Percentiles rank a stretch among this genome's conserved stretches.
Conservation (phyloP, 2,888 invertebrate species). For the Lypha dubia region DNA sequence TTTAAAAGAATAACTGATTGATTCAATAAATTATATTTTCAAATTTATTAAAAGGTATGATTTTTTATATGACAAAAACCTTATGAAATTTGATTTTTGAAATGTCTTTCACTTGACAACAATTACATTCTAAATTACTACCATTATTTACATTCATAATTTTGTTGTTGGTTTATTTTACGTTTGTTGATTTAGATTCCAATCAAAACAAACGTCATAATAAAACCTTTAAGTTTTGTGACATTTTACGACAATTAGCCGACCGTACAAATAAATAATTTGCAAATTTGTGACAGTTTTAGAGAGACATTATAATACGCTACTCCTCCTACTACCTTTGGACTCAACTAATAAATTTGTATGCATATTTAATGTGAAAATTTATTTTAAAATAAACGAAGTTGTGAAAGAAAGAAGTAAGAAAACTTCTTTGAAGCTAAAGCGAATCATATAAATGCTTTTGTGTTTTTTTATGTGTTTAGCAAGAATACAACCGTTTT, state of each 20-base stretch:
- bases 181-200: background rate
- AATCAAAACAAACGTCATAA: background rate
- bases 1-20: no score
- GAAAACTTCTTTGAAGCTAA: background rate
- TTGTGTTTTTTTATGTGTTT: background rate
- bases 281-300: background rate
- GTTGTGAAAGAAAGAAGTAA: background rate
- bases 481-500: background rate
- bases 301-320: background rate
- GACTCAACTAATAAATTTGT: background rate
- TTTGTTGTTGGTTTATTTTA: background rate
- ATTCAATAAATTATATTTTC: no score
- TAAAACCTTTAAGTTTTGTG: background rate
- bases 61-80: no score
- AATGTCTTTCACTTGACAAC: no score
- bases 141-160: background rate
- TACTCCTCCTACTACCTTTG: background rate
- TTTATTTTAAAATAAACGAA: background rate
- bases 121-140: background rate
- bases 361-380: background rate
- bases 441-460: background rate
- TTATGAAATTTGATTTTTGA: no score
- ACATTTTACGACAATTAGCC: background rate
- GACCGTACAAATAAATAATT: background rate
- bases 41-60: no score